A percentile compares a stretch with the other conserved stretches of the same genome.
phyloP scores from a whole-genome alignment of 2,888 invertebrate genomes.

The Lissocephala sabroskyi region DNA sequence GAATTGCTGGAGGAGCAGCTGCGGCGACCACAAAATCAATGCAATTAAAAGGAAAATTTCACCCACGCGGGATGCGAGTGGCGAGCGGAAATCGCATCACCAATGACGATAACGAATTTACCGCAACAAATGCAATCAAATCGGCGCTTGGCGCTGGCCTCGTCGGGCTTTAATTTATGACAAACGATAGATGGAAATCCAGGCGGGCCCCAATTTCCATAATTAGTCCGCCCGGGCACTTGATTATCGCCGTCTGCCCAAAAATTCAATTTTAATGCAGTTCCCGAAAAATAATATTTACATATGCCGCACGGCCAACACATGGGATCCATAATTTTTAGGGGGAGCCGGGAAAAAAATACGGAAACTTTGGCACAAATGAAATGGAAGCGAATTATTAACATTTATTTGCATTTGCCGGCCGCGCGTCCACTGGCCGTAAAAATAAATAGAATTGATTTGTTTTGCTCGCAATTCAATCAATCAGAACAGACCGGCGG shows the following conservation, averaged over 20 bases:
- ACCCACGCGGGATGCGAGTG: not conserved
- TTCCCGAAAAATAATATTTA: slow-evolving; percentile 21
- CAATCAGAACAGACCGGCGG: slow-evolving; percentile 34
- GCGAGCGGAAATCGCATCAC: not conserved
- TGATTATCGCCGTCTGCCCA: too few relatives aligned
- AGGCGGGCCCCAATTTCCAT: slow-evolving; percentile 34
- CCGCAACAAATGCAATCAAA: slow-evolving; percentile 48
- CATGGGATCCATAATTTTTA: not conserved
- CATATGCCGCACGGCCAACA: not conserved
- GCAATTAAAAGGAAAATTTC: slow-evolving; percentile 55
- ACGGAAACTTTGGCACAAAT: slow-evolving; percentile 9
- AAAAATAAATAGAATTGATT: slow-evolving; percentile 11
- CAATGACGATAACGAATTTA: slow-evolving; percentile 50
- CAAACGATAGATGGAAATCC: slow-evolving; percentile 17
- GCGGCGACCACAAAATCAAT: slow-evolving; percentile 50
- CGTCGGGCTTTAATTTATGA: too few relatives aligned
- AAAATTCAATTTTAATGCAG: slow-evolving; percentile 43
- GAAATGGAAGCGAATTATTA: slow-evolving; percentile 20
- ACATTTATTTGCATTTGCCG: slow-evolving; percentile 24
- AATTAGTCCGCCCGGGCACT: slow-evolving; percentile 49
- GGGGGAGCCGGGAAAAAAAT: not conserved
- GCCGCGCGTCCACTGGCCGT: too few relatives aligned
- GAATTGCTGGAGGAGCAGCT: slow-evolving; percentile 43
- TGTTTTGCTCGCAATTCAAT: slow-evolving; percentile 24
- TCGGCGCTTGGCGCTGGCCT: too few relatives aligned